A percentile compares a stretch with the other conserved stretches of the same genome.
These are phyloP conservation scores for Philopotamus ludificatus DNA, from an alignment of 1,140 invertebrate genomes.

Conservation along the genomic window DNA sequence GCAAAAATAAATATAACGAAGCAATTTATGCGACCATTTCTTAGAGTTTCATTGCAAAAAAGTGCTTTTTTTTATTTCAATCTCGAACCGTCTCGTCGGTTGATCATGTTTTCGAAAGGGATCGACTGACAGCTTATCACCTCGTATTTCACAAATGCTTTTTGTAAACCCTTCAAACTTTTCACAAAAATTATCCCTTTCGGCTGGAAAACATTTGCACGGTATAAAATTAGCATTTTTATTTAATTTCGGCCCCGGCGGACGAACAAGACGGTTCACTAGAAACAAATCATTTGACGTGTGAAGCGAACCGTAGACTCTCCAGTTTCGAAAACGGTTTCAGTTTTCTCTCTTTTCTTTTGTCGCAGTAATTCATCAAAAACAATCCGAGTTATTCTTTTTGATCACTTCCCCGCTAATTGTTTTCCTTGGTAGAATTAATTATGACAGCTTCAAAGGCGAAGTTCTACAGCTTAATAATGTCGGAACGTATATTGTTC, in stretches of 20 bases:
- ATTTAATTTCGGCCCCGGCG: not conserved
- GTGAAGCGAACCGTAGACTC: too few relatives aligned
- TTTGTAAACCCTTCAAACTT: not conserved
- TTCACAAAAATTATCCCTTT: not conserved
- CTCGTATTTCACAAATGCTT: conserved; percentile 7
- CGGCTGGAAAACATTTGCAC: not conserved
- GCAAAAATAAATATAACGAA: too few relatives aligned
- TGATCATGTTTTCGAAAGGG: not conserved
- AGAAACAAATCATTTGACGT: not conserved
- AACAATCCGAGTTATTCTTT: too few relatives aligned
- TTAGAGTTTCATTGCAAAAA: too few relatives aligned
- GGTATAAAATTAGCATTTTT: conserved; percentile 10
- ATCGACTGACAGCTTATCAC: conserved; percentile 18
- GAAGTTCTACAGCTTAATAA: too few relatives aligned
- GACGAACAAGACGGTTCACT: not conserved
- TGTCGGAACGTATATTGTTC: too few relatives aligned
- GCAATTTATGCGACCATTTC: too few relatives aligned
- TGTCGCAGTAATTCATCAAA: not conserved
- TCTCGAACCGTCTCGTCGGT: too few relatives aligned
- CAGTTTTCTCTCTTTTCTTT: not conserved
- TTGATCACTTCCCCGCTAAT: too few relatives aligned
- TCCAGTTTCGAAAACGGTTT: not conserved
- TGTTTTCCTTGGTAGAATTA: too few relatives aligned
- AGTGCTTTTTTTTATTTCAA: too few relatives aligned
- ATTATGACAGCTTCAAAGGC: too few relatives aligned